These are phyloP conservation scores for Oligia latruncula DNA, from an alignment of 2,888 invertebrate species.

Conservation along the genomic window DNA sequence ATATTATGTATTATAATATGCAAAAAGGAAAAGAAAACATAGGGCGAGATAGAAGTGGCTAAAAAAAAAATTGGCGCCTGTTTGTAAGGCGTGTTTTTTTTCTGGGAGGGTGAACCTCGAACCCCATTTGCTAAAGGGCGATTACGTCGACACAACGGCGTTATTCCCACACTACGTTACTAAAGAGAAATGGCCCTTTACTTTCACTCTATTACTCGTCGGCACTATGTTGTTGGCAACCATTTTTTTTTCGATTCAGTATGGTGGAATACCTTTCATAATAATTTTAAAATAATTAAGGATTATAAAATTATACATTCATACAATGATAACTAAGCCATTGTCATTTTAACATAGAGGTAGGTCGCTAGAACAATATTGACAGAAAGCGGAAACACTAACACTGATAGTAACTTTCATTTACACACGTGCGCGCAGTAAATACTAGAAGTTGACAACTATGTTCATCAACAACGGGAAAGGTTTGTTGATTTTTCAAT, in stretches of 20 bases:
- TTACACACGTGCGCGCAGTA: conserved; percentile 38
- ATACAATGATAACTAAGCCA: conserved; percentile 1
- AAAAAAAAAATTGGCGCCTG: conserved; percentile 41
- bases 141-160: conserved; percentile 48
- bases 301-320: neutral
- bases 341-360: conserved; percentile 32
- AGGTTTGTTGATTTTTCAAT: conserved; percentile 50
- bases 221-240: conserved; percentile 9
- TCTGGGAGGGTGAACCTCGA: conserved; percentile 45
- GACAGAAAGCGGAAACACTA: conserved; percentile 48
- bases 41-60: conserved; percentile 1
- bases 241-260: conserved; percentile 28
- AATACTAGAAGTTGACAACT: conserved; percentile 35
- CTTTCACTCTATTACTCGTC: conserved; percentile 62
- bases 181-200: conserved; percentile 53
- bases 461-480: conserved; percentile 34
- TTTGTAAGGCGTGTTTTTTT: conserved; percentile 21
- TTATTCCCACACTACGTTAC: conserved; percentile 63
- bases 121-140: conserved; percentile 58
- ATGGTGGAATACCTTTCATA: neutral
- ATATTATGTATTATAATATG: neutral
- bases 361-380: conserved; percentile 44
- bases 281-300: neutral
- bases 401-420: conserved; percentile 40
- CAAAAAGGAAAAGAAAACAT: neutral